Percentiles rank a stretch among this genome's conserved stretches.
phyloP scores from a whole-genome alignment of 2,888 invertebrate species.

The Euclidia mi region DNA sequence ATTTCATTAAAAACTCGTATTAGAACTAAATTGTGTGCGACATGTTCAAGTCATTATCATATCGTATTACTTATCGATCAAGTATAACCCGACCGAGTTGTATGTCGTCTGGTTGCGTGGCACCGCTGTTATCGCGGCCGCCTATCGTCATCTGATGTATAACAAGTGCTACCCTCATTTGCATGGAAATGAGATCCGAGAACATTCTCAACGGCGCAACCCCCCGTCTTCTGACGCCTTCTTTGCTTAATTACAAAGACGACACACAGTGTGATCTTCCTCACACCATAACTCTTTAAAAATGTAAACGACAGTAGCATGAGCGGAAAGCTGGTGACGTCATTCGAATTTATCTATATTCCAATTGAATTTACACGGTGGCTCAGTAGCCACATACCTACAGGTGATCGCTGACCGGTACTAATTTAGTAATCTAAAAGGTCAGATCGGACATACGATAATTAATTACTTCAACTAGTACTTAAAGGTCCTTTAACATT shows the following conservation, averaged over 20 bases:
- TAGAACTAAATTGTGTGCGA: slow-evolving; percentile 42
- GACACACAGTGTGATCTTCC: slow-evolving; percentile 74
- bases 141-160: slow-evolving; percentile 71
- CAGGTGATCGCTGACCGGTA: slow-evolving; percentile 34
- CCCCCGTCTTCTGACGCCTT: slow-evolving; percentile 83
- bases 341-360: slow-evolving; percentile 3
- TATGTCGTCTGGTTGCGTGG: slow-evolving; percentile 42
- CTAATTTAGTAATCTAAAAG: slow-evolving; percentile 42
- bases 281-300: slow-evolving; percentile 49
- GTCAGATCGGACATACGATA: slow-evolving; percentile 41
- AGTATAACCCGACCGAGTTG: slow-evolving; percentile 59
- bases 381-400: slow-evolving; percentile 14
- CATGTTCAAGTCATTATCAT: slow-evolving; percentile 55
- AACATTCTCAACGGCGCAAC: slow-evolving; percentile 79
- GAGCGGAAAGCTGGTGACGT: not conserved
- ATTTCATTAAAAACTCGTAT: slow-evolving; percentile 33
- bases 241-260: slow-evolving; percentile 85
- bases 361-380: not conserved
- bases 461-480: slow-evolving; percentile 42
- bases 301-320: slow-evolving; percentile 30
- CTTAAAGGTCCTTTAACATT: slow-evolving; percentile 38
- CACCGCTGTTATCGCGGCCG: slow-evolving; percentile 61
- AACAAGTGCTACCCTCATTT: slow-evolving; percentile 84
- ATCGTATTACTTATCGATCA: slow-evolving; percentile 66
- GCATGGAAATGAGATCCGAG: slow-evolving; percentile 88